Evolutionary conservation across 2,113 vertebrate species (phyloP), one percentile per base, ranked within the genome.

Genomic region (Zosterops pallidus): DNA sequence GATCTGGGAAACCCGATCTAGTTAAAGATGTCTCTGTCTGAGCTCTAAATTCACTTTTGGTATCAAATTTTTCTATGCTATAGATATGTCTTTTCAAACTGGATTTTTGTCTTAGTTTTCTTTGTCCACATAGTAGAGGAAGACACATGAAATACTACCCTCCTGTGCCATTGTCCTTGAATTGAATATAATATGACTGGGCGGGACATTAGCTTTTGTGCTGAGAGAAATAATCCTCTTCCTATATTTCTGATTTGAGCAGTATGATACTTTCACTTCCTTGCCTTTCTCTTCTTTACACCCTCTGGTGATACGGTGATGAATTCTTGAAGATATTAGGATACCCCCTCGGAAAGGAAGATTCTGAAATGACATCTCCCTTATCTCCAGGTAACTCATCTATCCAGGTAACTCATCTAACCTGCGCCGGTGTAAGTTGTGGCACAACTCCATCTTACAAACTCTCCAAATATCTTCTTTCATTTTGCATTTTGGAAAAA

Each of bases 281-380:
- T 64, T 91, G 10, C 2, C 55, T 60, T 91, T 71, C 25, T 89
- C 67, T 65, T 8, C 2, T 55, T 80, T 80, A 64, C 31, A 65
- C 11, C 7, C 9, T 60, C 33, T 56, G 26, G 15, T 68, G 16
- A 21, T 47, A 64, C 13, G 16, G 7, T 0, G 0, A 19, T n/a
- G 41, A 57, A 56, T 17, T 56, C 19, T 33, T 62, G 42, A 80
- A 72, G 7, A 4, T 81, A 5, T 72, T 80, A 52, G 14, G 15
- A 47, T 39, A 63, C 3, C 17, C 19, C 14, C 26, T 7, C 53
- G 26, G 39, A 25, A 83, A 62, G 15, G 53, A 77, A 78, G 35
- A 46, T 56, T 50, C 69, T 62, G 23, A 79, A 88, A 65, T 53
- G 1, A 21, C 8, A 15, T 10, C 5, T 77, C 3, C 77, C 9